These are phyloP conservation scores for Lithophane leautieri DNA, from an alignment of 2,888 invertebrate species.

Conservation along the genomic window DNA sequence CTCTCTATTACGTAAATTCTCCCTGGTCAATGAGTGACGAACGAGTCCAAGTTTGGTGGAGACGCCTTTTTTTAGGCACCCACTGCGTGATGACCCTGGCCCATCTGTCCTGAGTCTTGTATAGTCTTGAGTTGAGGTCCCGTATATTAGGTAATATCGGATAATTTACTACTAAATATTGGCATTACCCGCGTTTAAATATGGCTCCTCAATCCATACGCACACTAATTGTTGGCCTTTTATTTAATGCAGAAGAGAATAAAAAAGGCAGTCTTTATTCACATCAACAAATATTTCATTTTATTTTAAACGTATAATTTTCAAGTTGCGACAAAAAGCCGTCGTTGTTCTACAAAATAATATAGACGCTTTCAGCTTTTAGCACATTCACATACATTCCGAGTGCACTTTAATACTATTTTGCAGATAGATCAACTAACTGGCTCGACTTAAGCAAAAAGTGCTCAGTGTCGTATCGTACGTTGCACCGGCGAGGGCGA, in stretches of 20 bases:
- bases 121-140: background rate
- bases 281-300: background rate
- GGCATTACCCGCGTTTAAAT: no score
- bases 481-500: conserved; percentile 61
- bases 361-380: conserved; percentile 46
- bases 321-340: conserved; percentile 19
- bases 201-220: no score
- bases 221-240: no score
- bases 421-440: conserved; percentile 62
- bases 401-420: conserved; percentile 59
- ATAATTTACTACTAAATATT: no score
- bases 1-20: background rate
- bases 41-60: background rate
- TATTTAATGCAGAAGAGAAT: background rate
- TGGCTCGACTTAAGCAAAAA: conserved; percentile 68
- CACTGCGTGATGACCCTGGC: background rate
- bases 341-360: conserved; percentile 40
- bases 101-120: background rate
- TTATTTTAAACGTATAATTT: conserved; percentile 17
- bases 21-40: background rate
- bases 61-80: background rate
- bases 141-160: no score
- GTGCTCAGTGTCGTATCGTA: conserved; percentile 67
- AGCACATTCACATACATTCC: conserved; percentile 51
- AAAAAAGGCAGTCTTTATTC: background rate